Evolutionary conservation across 2,797 vertebrate species (phyloP), one percentile per base, ranked within the genome.

Genomic region (Rhadinocentrus ornatus): DNA sequence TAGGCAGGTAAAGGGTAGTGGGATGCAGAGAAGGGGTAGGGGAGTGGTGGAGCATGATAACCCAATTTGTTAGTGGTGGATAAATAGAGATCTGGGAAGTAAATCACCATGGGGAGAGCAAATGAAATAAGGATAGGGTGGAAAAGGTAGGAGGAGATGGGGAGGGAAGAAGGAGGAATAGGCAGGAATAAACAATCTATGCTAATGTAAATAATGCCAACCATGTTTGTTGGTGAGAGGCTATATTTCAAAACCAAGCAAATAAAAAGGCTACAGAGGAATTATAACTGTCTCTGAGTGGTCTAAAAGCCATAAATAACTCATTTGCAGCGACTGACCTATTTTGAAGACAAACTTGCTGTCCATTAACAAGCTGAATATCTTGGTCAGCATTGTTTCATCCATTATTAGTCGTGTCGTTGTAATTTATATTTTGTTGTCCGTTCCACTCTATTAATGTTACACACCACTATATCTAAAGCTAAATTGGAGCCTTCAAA

Each of bases 31-130:
- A 75, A 67, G 77, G 73, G 76, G 80, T 59, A 62, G 66, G 70
- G 77, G 80, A 84, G 84, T 85, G 84, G 80, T 79, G 80, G 75
- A 87, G 87, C 84, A 89, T 91, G 87, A 87, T 92, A 93, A 92
- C 85, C 86, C 86, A 90, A 92, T 92, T 92, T 93, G 89, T 93
- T 93, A 91, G 89, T 66, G 78, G 77, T 88, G 84, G 88, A 91
- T 92, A 93, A 93, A 92, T 92, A 91, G 92, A 89, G 84, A 85
- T 86, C 82, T 89, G 70, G 61, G 77, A 89, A 91, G 89, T 93
- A 92, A 92, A 93, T 93, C 91, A 92, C 79, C 68, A 71, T 0
- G 22, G 84, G 83, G 81, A 80, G 73, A 88, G 89, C 68, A 89
- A 89, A 92, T 90, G 67, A 88, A 92, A 90, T 87, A 77, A 91